Percentiles rank a stretch among this genome's conserved stretches.
Evolutionary conservation across 2,113 vertebrate species (phyloP).

Genomic region (Cyanistes caeruleus): DNA sequence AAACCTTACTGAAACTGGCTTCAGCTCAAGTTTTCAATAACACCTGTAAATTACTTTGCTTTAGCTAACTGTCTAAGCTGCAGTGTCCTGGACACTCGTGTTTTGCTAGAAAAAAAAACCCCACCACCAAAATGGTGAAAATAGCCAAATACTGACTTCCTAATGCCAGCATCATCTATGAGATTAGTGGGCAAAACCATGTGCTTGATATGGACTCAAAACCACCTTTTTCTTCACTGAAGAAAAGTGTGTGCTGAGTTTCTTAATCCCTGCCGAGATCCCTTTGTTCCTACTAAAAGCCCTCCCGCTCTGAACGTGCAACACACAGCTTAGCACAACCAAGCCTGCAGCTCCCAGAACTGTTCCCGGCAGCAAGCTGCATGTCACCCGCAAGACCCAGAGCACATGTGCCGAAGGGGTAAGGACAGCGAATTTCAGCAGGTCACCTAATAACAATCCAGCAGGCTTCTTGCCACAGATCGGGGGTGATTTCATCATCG

Average conservation of each 20-base stretch:
- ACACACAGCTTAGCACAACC: rapidly evolving
- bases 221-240: not conserved
- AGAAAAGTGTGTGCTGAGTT: rapidly evolving
- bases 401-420: rapidly evolving
- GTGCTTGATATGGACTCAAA: rapidly evolving
- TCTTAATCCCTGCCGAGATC: rapidly evolving
- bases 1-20: not conserved
- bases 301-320: not conserved
- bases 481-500: constrained; percentile 97
- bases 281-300: not conserved
- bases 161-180: not conserved
- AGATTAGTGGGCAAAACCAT: rapidly evolving
- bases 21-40: not conserved
- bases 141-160: not conserved
- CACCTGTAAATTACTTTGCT: not conserved
- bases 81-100: rapidly evolving
- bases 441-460: constrained; percentile 98
- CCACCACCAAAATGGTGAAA: not conserved
- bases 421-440: not conserved
- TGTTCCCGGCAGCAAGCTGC: rapidly evolving
- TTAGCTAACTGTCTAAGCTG: not conserved
- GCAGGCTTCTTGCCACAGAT: constrained; percentile 97
- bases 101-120: not conserved
- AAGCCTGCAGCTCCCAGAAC: not conserved
- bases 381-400: rapidly evolving